Evolutionary conservation across 1,140 invertebrate species (phyloP).

Genomic region (Gonioctena quinquepunctata): DNA sequence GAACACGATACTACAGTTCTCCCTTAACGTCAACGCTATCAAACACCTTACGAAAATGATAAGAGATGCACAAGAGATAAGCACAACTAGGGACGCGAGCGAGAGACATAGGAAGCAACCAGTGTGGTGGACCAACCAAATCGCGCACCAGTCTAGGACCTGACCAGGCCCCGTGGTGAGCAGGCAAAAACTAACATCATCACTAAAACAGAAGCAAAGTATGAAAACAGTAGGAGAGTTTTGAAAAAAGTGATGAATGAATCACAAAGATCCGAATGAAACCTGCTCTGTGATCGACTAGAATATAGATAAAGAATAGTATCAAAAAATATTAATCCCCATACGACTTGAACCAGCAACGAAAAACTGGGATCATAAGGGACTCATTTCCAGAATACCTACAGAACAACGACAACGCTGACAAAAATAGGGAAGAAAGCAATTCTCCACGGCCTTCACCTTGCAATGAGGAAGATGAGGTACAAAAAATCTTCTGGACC

Average conservation of each 20-base stretch:
- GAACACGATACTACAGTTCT: not conserved
- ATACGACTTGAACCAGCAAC: too few relatives aligned
- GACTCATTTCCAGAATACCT: not conserved
- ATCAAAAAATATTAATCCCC: too few relatives aligned
- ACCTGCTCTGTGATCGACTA: too few relatives aligned
- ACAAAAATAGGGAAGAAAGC: too few relatives aligned
- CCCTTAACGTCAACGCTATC: not conserved
- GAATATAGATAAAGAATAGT: too few relatives aligned
- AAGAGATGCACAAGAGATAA: not conserved
- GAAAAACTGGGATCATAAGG: not conserved
- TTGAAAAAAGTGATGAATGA: too few relatives aligned
- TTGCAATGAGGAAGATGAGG: not conserved
- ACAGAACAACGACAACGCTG: not conserved
- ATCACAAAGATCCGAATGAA: too few relatives aligned
- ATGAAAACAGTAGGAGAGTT: too few relatives aligned
- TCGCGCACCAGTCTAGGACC: not conserved
- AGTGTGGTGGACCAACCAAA: not conserved
- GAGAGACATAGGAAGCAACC: not conserved
- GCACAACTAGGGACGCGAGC: too few relatives aligned
- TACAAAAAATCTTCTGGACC: constrained; percentile 12
- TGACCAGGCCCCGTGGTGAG: too few relatives aligned
- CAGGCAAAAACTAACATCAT: too few relatives aligned
- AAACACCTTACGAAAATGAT: not conserved
- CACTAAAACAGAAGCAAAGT: too few relatives aligned
- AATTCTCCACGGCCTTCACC: not conserved